Evolutionary conservation across 2,797 vertebrate species (phyloP).

Genomic region (Coracias cyanogaster): DNA sequence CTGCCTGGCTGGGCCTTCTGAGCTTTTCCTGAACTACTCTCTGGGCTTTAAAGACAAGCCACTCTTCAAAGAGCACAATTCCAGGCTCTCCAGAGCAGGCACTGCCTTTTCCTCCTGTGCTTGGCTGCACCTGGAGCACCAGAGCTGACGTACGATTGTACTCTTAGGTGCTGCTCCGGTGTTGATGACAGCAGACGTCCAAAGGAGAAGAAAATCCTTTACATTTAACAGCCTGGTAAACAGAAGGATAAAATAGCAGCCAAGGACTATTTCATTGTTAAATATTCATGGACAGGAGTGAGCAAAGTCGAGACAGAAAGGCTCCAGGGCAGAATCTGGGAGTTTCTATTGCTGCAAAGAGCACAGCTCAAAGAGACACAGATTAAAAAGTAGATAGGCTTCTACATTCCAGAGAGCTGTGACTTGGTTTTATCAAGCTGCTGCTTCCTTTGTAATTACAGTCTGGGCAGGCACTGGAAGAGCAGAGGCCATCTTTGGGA

Average conservation of each 20-base stretch:
- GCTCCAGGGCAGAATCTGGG: not conserved
- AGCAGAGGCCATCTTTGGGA: not conserved
- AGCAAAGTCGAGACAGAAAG: not conserved
- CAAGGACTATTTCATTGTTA: not conserved
- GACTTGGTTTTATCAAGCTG: not conserved
- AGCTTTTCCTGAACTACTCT: not conserved
- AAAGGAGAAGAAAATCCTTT: not conserved
- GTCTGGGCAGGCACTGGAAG: not conserved
- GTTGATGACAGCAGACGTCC: not conserved
- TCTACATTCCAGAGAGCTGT: not conserved
- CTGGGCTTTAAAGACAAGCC: not conserved
- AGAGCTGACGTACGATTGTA: not conserved
- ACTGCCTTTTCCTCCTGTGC: not conserved
- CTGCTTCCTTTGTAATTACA: not conserved
- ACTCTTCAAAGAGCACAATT: not conserved
- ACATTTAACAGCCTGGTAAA: not conserved
- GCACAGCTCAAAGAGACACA: not conserved
- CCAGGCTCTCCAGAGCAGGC: not conserved
- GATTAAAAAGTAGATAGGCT: not conserved
- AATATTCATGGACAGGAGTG: not conserved
- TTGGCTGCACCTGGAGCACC: not conserved
- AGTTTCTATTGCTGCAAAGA: not conserved
- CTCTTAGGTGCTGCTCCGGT: not conserved
- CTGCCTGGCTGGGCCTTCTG: not conserved
- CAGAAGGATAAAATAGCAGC: not conserved